Conservation (phyloP, 2,888 invertebrate species). For the Euspilapteryx auroguttella region DNA sequence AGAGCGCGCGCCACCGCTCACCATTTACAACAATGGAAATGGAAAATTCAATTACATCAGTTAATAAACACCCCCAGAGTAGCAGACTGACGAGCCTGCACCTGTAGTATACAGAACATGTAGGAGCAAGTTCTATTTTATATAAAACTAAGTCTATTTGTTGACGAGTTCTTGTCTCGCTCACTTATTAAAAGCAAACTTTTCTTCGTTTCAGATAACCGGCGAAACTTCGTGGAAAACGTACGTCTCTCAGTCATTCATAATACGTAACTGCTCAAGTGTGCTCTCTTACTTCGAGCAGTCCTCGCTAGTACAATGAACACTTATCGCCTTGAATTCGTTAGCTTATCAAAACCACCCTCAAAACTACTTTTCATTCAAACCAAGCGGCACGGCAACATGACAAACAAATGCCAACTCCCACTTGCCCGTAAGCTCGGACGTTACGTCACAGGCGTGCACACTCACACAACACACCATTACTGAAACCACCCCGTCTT, state of each 20-base stretch:
- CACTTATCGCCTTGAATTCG: not conserved
- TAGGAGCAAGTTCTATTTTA: too few species aligned
- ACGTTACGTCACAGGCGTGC: constrained; percentile 32
- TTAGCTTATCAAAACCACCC: not conserved
- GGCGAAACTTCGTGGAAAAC: not conserved
- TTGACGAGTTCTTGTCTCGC: too few species aligned
- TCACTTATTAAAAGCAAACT: not conserved
- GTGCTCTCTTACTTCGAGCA: not conserved
- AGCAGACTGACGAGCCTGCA: too few species aligned
- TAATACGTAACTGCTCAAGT: not conserved
- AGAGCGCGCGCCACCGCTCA: too few species aligned
- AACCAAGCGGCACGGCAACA: constrained; percentile 34
- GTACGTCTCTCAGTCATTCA: not conserved
- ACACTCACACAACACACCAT: constrained; percentile 12
- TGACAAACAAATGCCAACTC: constrained; percentile 24
- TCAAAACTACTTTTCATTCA: constrained; percentile 18
- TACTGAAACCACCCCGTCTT: constrained; percentile 5
- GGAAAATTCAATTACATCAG: too few species aligned
- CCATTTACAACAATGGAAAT: too few species aligned
- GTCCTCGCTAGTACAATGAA: not conserved
- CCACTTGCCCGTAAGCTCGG: constrained; percentile 16
- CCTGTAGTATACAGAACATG: too few species aligned
- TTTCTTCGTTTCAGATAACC: not conserved
- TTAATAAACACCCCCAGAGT: too few species aligned
- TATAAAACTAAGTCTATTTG: too few species aligned